phyloP scores from a whole-genome alignment of 2,113 vertebrate genomes.

The Ibidorhyncha struthersii region DNA sequence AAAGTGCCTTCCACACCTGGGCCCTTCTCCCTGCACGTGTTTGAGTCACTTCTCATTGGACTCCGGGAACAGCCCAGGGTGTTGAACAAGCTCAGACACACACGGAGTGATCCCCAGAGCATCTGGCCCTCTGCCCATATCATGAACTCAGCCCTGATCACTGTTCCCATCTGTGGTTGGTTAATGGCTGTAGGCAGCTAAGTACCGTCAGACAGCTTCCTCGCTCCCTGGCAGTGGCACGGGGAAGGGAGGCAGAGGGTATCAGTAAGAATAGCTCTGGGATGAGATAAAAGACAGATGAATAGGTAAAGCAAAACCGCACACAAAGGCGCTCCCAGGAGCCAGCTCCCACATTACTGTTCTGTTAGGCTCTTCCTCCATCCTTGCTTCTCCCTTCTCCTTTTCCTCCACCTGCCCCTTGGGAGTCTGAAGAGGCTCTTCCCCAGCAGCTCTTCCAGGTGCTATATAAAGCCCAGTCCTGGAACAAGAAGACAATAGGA shows the following conservation, averaged over 20 bases:
- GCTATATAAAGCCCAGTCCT: constrained; percentile 21
- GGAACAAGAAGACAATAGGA: not conserved
- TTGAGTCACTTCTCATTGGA: not conserved
- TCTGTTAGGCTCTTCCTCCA: not conserved
- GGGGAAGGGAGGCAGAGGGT: not conserved
- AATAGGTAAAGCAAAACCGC: not conserved
- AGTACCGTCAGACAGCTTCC: not conserved
- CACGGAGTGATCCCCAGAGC: not conserved
- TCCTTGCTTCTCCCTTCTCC: not conserved
- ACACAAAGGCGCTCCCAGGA: not conserved
- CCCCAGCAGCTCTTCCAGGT: not conserved
- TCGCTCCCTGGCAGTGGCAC: not conserved
- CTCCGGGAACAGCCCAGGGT: not conserved
- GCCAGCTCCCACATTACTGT: not conserved
- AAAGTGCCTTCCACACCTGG: not conserved
- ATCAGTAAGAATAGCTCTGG: not conserved
- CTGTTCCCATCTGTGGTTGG: not conserved
- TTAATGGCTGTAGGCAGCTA: not conserved
- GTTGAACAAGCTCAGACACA: not conserved
- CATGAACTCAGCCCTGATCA: not conserved
- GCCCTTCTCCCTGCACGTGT: not conserved
- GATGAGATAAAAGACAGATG: not conserved
- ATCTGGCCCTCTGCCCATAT: not conserved
- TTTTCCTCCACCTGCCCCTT: not conserved
- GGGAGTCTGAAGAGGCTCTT: not conserved